Evolutionary conservation across 1,140 invertebrate genomes (phyloP), one percentile per base, ranked within the genome.

Genomic region (Orchesella cincta): DNA sequence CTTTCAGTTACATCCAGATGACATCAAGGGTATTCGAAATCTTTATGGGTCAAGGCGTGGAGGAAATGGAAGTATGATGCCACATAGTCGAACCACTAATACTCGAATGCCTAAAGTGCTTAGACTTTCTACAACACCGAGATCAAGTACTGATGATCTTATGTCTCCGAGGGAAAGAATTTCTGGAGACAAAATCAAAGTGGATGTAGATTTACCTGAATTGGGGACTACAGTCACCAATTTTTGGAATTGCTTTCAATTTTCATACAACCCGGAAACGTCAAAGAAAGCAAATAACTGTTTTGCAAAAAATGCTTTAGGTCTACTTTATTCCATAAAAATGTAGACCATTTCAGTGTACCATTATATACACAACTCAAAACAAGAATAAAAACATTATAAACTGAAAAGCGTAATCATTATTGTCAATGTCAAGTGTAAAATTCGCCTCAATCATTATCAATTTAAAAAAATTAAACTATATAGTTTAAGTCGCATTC

Each of bases 241-340:
- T 5, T 57, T 57, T 23, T 57, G 52, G 52, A 57, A 57, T 3
- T 57, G 52, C 52, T 57, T 57, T 57, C 3, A 8, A 8, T 20
- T 46, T 12, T 46, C 39, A n/a, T n/a, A 20, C 39, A 57, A 57
- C 23, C 52, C 3, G 12, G 23, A 57, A 18, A 57, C 3, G 8
- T n/a, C 52, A 3, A 8, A 57, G 52, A 12, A 57, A 8, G 52
- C 8, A 14, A 23, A 8, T 14, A 57, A 57, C 23, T 57, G 52
- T 57, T 57, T 14, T 23, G 23, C 12, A 57, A 8, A 57, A 57
- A 57, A 57, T 57, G 52, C 23, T 3, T 14, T 26, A 57, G 12
- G 23, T 57, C 52, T 57, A 14, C 52, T 57, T 57, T 57, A 57
- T 57, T 57, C 52, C 5, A 14, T 57, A 26, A 57, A 57, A 57